Conservation (phyloP, 2,888 invertebrate genomes). For the Lottia scabra region DNA sequence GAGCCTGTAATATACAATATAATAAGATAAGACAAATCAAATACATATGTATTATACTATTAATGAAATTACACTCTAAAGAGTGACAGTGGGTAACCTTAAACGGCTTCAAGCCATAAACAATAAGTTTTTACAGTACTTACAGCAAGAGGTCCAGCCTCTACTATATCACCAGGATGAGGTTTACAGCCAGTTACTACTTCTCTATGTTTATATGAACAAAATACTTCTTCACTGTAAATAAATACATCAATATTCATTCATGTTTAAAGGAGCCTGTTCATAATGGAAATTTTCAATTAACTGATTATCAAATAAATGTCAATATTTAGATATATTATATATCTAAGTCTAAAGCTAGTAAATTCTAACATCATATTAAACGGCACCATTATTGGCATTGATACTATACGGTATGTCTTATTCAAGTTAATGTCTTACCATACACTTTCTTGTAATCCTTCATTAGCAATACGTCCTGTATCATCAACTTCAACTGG, state of each 20-base stretch:
- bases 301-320: too few species aligned
- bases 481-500: slow-evolving; percentile 40
- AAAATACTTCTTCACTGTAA: slow-evolving; percentile 63
- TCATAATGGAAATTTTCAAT: too few species aligned
- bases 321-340: too few species aligned
- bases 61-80: not conserved
- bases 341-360: too few species aligned
- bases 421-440: slow-evolving; percentile 16
- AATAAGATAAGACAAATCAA: not conserved
- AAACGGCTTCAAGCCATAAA: too few species aligned
- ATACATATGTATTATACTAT: not conserved
- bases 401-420: too few species aligned
- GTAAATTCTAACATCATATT: too few species aligned
- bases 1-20: slow-evolving; percentile 40
- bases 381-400: too few species aligned
- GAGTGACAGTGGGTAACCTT: not conserved
- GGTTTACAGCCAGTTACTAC: slow-evolving; percentile 58
- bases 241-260: too few species aligned
- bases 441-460: slow-evolving; percentile 59
- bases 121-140: slow-evolving; percentile 24
- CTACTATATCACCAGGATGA: slow-evolving; percentile 67
- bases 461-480: slow-evolving; percentile 55
- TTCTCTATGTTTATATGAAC: slow-evolving; percentile 53
- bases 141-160: slow-evolving; percentile 65
- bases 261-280: too few species aligned